Conservation (phyloP, 2,113 vertebrate species). For the Ophiodon elongatus region DNA sequence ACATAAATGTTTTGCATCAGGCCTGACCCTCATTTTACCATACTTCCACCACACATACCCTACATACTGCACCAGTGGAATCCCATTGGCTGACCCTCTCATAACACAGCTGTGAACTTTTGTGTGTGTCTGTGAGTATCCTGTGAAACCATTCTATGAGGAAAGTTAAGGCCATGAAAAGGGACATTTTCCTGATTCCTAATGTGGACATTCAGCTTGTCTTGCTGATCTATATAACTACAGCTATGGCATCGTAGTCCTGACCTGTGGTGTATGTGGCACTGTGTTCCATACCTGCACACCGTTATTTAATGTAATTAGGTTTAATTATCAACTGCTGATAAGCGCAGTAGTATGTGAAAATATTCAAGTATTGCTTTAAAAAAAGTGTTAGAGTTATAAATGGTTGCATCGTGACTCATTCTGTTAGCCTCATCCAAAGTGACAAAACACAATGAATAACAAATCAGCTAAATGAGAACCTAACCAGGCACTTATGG, state of each 20-base stretch:
- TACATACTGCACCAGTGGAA: neutral
- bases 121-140: too few relatives aligned
- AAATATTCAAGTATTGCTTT: constrained; percentile 9
- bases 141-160: too few relatives aligned
- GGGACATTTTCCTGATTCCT: too few relatives aligned
- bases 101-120: neutral
- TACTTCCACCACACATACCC: too few relatives aligned
- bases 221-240: neutral
- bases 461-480: constrained; percentile 13
- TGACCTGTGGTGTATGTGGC: neutral
- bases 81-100: neutral
- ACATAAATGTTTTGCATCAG: neutral
- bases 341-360: neutral
- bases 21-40: neutral
- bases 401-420: constrained; percentile 11
- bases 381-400: constrained; percentile 24
- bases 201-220: too few relatives aligned
- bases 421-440: constrained; percentile 1
- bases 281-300: neutral
- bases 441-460: neutral
- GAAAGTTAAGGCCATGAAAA: too few relatives aligned
- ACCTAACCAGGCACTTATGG: constrained; percentile 1
- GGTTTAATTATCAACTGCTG: constrained; percentile 3
- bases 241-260: neutral
- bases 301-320: constrained; percentile 9